These are phyloP conservation scores for Ariolimax columbianus DNA, from an alignment of 2,888 invertebrate species.

Conservation along the genomic window DNA sequence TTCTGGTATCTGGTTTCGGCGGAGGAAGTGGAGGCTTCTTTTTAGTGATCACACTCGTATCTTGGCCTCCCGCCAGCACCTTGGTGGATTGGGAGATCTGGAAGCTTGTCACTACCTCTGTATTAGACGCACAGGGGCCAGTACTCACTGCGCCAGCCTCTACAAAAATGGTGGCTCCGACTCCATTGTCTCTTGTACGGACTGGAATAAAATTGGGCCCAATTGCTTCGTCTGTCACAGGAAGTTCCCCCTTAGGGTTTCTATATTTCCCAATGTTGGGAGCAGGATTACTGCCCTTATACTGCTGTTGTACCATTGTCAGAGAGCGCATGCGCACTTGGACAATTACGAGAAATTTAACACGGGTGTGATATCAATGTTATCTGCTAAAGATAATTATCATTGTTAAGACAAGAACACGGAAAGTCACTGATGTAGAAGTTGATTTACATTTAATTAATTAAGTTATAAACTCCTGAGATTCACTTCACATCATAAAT, in stretches of 20 bases:
- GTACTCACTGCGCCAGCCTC: not conserved
- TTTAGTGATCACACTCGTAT: not conserved
- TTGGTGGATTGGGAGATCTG: not conserved
- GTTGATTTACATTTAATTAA: too few relatives aligned
- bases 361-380: too few relatives aligned
- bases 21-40: constrained; percentile 32
- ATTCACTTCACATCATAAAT: too few relatives aligned
- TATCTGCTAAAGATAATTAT: too few relatives aligned
- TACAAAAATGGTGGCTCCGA: not conserved
- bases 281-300: not conserved
- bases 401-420: too few relatives aligned
- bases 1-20: constrained; percentile 29
- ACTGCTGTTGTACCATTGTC: constrained; percentile 8
- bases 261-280: not conserved
- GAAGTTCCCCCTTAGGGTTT: not conserved
- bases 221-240: not conserved
- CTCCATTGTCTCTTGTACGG: not conserved
- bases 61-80: not conserved
- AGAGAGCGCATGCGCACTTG: too few relatives aligned
- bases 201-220: not conserved
- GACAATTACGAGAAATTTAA: too few relatives aligned
- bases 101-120: constrained; percentile 38
- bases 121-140: not conserved
- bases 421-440: too few relatives aligned
- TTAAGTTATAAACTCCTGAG: too few relatives aligned